A percentile compares a stretch with the other conserved stretches of the same genome.
phyloP scores from a whole-genome alignment of 2,797 vertebrate species.

The Poeciliopsis paucimaculata region DNA sequence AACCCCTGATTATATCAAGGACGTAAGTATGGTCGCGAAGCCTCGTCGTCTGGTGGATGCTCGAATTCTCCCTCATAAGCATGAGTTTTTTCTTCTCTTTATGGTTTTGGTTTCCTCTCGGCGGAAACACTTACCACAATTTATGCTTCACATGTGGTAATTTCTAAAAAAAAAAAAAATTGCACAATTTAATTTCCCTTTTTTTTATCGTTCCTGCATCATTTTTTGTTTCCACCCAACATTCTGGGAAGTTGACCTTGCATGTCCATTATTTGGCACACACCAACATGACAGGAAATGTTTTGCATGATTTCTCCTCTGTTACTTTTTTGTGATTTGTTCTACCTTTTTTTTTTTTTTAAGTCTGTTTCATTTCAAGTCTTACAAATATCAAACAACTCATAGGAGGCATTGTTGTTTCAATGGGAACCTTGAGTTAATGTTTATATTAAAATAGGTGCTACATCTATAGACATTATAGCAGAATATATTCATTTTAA shows the following conservation, averaged over 20 bases:
- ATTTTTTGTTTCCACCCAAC: neutral
- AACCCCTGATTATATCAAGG: constrained; percentile 91
- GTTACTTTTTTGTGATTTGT: constrained; percentile 11
- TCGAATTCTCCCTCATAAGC: constrained; percentile 21
- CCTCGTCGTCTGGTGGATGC: neutral
- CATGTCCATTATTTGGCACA: constrained; percentile 8
- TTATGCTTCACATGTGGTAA: neutral
- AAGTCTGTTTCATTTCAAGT: neutral
- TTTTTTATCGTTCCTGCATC: neutral
- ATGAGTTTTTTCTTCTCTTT: constrained; percentile 10
- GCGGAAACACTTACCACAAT: neutral
- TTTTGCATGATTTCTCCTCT: constrained; percentile 56
- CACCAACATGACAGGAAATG: constrained; percentile 41
- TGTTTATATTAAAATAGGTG: neutral
- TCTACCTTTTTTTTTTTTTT: neutral
- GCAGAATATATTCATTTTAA: neutral
- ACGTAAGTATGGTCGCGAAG: constrained; percentile 83
- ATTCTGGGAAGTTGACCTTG: constrained; percentile 8
- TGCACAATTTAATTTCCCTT: neutral
- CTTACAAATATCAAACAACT: neutral
- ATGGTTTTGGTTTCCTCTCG: constrained; percentile 19
- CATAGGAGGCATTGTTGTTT: neutral
- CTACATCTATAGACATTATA: neutral
- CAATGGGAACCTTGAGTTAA: neutral
- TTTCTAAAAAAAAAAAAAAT: neutral